Evolutionary conservation across 1,140 invertebrate genomes (phyloP).

Genomic region (Hyphantria cunea): DNA sequence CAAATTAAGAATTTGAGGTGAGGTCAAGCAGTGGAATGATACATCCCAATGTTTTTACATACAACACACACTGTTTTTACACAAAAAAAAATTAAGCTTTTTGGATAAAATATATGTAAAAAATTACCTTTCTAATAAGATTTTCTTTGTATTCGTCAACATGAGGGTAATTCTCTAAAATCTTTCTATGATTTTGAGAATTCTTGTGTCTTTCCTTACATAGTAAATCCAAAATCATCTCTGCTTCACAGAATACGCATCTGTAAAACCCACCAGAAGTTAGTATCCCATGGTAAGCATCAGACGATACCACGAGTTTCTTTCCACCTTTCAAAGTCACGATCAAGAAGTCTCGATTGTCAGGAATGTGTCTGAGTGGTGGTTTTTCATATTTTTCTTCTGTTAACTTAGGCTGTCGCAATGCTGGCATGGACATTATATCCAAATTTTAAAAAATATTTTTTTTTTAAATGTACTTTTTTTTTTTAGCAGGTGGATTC

Average conservation of each 20-base stretch:
- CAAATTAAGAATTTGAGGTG: too few relatives aligned
- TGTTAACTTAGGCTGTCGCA: constrained; percentile 50
- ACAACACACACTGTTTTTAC: too few relatives aligned
- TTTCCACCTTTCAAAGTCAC: constrained; percentile 44
- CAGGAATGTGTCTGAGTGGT: constrained; percentile 3
- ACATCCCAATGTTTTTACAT: too few relatives aligned
- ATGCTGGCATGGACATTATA: constrained; percentile 47
- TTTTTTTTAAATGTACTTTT: too few relatives aligned
- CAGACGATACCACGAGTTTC: constrained; percentile 50
- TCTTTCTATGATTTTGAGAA: constrained; percentile 37
- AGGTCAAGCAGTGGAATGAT: too few relatives aligned
- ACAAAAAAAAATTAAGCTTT: not conserved
- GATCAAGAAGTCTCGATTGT: constrained; percentile 40
- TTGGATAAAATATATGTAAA: constrained; percentile 15
- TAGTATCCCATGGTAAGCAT: constrained; percentile 50
- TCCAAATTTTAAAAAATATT: not conserved
- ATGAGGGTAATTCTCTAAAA: constrained; percentile 39
- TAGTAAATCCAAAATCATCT: constrained; percentile 36
- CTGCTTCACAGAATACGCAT: constrained; percentile 47
- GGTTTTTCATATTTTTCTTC: constrained; percentile 23
- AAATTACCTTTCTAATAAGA: constrained; percentile 54
- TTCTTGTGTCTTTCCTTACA: constrained; percentile 45
- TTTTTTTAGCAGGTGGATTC: too few relatives aligned
- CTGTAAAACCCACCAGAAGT: constrained; percentile 35
- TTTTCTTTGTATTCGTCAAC: constrained; percentile 46